phyloP scores from a whole-genome alignment of 2,113 vertebrate genomes.

The Terrapene triunguis region DNA sequence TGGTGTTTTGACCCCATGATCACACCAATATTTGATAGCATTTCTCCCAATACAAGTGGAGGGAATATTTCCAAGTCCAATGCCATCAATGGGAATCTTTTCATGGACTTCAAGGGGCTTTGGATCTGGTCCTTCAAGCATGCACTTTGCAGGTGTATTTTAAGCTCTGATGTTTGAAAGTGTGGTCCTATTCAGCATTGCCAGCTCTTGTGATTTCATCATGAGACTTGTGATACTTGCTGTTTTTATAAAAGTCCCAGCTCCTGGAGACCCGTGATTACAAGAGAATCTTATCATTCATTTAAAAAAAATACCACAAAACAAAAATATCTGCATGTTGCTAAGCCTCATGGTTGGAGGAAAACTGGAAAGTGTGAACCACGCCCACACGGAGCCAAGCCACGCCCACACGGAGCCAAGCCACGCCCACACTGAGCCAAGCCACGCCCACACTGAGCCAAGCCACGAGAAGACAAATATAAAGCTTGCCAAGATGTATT shows the following conservation, averaged over 20 bases:
- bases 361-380: background rate
- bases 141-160: background rate
- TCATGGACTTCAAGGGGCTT: background rate
- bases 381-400: background rate
- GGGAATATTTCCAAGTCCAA: background rate
- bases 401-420: background rate
- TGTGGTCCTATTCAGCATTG: background rate
- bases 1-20: background rate
- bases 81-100: background rate
- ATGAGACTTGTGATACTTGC: background rate
- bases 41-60: background rate
- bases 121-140: background rate
- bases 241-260: background rate
- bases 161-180: accelerated
- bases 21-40: background rate
- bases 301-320: background rate
- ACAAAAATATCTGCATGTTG: background rate
- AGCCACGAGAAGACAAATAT: background rate
- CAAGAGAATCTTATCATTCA: background rate
- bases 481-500: background rate
- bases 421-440: no score
- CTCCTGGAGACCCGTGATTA: background rate
- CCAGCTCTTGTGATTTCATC: background rate
- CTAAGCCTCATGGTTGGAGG: background rate
- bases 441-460: background rate